Conservation (phyloP, 92 coral and sea anemone genomes). For the Virgularia gustaviana region DNA sequence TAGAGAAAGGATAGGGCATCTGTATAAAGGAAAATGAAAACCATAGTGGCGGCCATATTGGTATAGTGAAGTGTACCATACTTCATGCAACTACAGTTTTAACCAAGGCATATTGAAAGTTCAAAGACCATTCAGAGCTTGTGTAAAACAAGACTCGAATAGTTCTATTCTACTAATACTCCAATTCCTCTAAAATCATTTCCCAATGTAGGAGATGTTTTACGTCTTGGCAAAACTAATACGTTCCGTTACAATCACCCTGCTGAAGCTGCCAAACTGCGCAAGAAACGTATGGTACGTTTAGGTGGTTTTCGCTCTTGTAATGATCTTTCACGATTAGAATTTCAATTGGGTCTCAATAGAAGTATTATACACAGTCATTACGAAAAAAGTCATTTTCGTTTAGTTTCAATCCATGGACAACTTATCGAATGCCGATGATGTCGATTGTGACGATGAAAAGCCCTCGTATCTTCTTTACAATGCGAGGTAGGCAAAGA, state of each 20-base stretch:
- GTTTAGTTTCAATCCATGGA: constrained; percentile 87
- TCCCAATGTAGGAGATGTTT: constrained; percentile 86
- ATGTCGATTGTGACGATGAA: constrained; percentile 64
- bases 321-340: too few relatives aligned
- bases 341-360: too few relatives aligned
- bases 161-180: neutral
- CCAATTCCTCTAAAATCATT: neutral
- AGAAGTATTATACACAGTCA: too few relatives aligned
- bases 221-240: constrained; percentile 89
- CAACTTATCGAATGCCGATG: constrained; percentile 65
- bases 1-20: too few relatives aligned
- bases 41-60: too few relatives aligned
- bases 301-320: too few relatives aligned
- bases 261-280: constrained; percentile 92
- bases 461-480: constrained; percentile 91
- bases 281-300: constrained; percentile 92
- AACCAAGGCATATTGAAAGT: too few relatives aligned
- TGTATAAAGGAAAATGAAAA: too few relatives aligned
- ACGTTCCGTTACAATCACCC: constrained; percentile 96
- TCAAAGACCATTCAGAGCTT: too few relatives aligned
- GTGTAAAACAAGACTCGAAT: neutral
- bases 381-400: neutral
- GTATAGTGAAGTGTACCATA: too few relatives aligned
- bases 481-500: constrained; percentile 98
- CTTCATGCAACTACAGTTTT: too few relatives aligned